A percentile compares a stretch with the other conserved stretches of the same genome.
Evolutionary conservation across 2,888 invertebrate species (phyloP).

Genomic region (Yponomeuta sedellus): DNA sequence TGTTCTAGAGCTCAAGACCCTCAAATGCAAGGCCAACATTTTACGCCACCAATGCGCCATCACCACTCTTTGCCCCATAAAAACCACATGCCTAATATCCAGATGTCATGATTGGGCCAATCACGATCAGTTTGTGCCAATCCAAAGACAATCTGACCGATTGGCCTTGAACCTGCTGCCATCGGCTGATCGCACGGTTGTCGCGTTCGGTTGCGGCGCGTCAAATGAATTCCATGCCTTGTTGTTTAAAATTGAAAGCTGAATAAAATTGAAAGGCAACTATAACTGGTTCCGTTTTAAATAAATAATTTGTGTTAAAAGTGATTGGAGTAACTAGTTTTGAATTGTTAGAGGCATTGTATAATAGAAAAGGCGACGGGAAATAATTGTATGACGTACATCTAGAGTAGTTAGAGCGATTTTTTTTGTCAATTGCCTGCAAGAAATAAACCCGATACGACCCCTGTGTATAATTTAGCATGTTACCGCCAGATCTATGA

Average conservation of each 20-base stretch:
- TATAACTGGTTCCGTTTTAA: background rate
- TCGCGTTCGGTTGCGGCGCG: background rate
- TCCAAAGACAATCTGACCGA: background rate
- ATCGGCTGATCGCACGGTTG: background rate
- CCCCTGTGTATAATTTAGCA: too few relatives aligned
- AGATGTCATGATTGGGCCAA: too few relatives aligned
- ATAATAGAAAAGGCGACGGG: background rate
- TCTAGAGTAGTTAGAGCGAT: background rate
- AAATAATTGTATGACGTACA: background rate
- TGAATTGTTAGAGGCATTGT: background rate
- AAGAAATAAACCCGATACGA: too few relatives aligned
- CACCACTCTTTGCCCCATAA: too few relatives aligned
- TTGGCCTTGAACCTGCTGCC: background rate
- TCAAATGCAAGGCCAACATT: too few relatives aligned
- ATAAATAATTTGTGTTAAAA: background rate
- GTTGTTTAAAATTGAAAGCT: background rate
- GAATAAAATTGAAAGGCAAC: background rate
- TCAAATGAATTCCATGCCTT: background rate
- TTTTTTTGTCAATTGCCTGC: too few relatives aligned
- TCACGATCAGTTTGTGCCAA: background rate
- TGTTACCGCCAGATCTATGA: too few relatives aligned
- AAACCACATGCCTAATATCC: too few relatives aligned
- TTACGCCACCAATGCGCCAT: too few relatives aligned
- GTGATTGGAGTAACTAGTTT: background rate
- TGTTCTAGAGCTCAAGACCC: too few relatives aligned